These are phyloP conservation scores for Leucophenga maculata DNA, from an alignment of 2,888 invertebrate genomes.

Conservation along the genomic window DNA sequence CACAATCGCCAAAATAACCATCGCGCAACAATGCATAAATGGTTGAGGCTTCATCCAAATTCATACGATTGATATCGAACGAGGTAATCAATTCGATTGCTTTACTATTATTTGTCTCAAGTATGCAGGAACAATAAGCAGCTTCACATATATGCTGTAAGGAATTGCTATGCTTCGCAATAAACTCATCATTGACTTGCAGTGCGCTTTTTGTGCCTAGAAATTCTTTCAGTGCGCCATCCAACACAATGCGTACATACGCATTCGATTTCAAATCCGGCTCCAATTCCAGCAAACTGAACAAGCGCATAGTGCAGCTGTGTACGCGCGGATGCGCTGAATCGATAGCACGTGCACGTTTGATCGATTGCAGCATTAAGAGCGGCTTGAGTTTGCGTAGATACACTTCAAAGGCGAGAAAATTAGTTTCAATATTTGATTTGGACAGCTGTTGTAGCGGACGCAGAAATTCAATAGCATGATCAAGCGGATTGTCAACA, in stretches of 20 bases:
- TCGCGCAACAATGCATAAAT: slow-evolving; percentile 83
- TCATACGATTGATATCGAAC: slow-evolving; percentile 72
- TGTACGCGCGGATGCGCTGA: slow-evolving; percentile 86
- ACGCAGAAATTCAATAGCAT: slow-evolving; percentile 95
- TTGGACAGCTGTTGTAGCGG: slow-evolving; percentile 92
- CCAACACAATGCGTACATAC: slow-evolving; percentile 68
- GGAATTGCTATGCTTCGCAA: slow-evolving; percentile 76
- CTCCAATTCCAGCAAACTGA: slow-evolving; percentile 64
- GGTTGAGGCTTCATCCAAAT: slow-evolving; percentile 79
- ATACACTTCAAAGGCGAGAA: slow-evolving; percentile 98
- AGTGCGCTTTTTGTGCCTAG: slow-evolving; percentile 75
- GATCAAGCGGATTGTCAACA: slow-evolving; percentile 92
- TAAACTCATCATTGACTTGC: slow-evolving; percentile 81
- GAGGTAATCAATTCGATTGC: slow-evolving; percentile 78
- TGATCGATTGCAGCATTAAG: slow-evolving; percentile 96
- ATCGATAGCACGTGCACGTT: slow-evolving; percentile 86
- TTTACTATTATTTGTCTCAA: slow-evolving; percentile 78
- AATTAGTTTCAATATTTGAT: slow-evolving; percentile 93
- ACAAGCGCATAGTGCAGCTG: slow-evolving; percentile 83
- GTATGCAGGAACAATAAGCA: slow-evolving; percentile 84
- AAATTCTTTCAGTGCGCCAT: slow-evolving; percentile 69
- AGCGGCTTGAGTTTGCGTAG: slow-evolving; percentile 95
- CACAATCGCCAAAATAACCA: slow-evolving; percentile 83
- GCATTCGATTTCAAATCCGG: slow-evolving; percentile 54
- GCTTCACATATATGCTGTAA: slow-evolving; percentile 87